A percentile compares a stretch with the other conserved stretches of the same genome.
These are phyloP conservation scores for Motacilla alba DNA, from an alignment of 2,113 vertebrate genomes.

Conservation along the genomic window DNA sequence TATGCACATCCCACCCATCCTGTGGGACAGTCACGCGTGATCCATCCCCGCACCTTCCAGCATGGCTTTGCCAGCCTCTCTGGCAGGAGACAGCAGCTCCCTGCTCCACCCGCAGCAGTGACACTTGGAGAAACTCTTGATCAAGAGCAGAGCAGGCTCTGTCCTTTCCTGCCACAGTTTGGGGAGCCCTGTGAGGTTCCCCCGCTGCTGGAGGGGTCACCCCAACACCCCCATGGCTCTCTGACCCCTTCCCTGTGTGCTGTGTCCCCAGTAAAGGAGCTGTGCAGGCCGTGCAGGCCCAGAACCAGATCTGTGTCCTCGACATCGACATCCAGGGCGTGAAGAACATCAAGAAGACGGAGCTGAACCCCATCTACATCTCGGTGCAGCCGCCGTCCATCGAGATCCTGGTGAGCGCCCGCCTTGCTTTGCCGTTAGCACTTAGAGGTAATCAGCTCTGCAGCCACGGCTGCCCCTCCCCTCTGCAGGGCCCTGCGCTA, in stretches of 20 bases:
- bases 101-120: neutral
- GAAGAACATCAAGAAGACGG: slow-evolving; percentile 88
- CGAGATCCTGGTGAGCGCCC: slow-evolving; percentile 79
- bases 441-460: slow-evolving; percentile 30
- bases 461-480: neutral
- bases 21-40: fast-evolving
- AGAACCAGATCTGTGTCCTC: slow-evolving; percentile 93
- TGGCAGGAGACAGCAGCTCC: neutral
- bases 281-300: slow-evolving; percentile 85
- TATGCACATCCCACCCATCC: neutral
- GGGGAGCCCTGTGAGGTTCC: neutral
- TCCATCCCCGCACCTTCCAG: neutral
- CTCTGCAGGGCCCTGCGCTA: fast-evolving
- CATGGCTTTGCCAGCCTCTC: neutral
- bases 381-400: slow-evolving; percentile 90
- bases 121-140: neutral
- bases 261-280: slow-evolving; percentile 84
- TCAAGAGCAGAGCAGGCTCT: neutral
- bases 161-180: neutral
- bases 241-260: neutral
- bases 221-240: fast-evolving
- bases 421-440: slow-evolving; percentile 33
- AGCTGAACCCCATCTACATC: slow-evolving; percentile 90
- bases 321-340: slow-evolving; percentile 97
- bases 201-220: neutral